Evolutionary conservation across 2,797 vertebrate genomes (phyloP).

Genomic region (Neopelma chrysocephalum): DNA sequence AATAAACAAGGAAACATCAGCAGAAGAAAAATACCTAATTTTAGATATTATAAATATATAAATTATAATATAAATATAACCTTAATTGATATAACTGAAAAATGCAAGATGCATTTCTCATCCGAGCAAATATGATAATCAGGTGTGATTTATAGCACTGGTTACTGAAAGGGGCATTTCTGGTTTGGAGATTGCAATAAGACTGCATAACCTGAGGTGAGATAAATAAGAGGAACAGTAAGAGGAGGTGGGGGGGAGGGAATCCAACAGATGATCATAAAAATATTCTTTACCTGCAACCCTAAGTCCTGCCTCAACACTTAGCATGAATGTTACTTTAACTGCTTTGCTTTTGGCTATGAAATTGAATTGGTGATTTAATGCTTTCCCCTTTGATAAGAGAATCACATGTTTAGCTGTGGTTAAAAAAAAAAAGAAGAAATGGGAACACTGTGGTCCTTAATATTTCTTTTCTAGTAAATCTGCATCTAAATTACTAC

Average conservation of each 20-base stretch:
- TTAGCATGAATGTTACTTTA: slow-evolving; percentile 50
- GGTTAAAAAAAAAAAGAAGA: not conserved
- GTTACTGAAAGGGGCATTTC: slow-evolving; percentile 36
- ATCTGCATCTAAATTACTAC: not conserved
- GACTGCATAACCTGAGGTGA: not conserved
- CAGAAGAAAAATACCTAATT: not conserved
- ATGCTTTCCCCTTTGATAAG: not conserved
- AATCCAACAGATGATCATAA: slow-evolving; percentile 1
- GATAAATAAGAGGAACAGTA: not conserved
- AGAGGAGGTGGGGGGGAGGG: fast-evolving
- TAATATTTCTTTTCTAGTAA: not conserved
- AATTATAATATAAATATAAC: not conserved
- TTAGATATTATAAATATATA: slow-evolving; percentile 24
- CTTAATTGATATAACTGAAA: slow-evolving; percentile 32
- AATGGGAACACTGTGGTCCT: not conserved
- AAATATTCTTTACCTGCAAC: not conserved
- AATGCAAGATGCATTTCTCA: slow-evolving; percentile 16
- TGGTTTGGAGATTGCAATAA: slow-evolving; percentile 7
- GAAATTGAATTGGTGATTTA: slow-evolving; percentile 34
- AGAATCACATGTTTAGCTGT: not conserved
- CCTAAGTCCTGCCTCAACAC: not conserved
- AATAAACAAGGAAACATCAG: not conserved
- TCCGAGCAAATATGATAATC: slow-evolving; percentile 13
- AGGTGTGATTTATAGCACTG: slow-evolving; percentile 39
- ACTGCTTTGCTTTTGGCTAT: slow-evolving; percentile 57